A percentile compares a stretch with the other conserved stretches of the same genome.
These are phyloP conservation scores for Phortica okadai DNA, from an alignment of 2,888 invertebrate species.

Conservation along the genomic window DNA sequence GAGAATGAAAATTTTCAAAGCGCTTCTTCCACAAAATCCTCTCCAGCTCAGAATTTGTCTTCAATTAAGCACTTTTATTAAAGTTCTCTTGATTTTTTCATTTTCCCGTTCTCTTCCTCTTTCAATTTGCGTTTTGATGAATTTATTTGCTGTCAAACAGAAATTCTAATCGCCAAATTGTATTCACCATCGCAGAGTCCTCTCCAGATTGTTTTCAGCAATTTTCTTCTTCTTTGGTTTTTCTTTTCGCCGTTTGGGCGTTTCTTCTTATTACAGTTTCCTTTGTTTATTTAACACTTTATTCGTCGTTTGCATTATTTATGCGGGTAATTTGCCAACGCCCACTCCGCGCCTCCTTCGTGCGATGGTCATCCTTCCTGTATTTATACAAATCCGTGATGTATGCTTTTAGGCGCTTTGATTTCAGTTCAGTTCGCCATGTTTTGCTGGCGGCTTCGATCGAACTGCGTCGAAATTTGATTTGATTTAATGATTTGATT, in stretches of 20 bases:
- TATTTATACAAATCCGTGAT: background rate
- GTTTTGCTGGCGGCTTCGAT: background rate
- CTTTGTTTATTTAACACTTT: conserved; percentile 24
- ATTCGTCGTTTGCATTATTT: conserved; percentile 11
- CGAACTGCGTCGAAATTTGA: conserved; percentile 6
- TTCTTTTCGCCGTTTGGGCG: background rate
- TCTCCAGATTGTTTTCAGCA: background rate
- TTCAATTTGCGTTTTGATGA: too few relatives aligned
- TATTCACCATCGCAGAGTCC: too few relatives aligned
- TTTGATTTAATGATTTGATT: conserved; percentile 26
- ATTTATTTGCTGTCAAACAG: too few relatives aligned
- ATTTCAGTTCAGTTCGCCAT: background rate
- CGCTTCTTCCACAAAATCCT: too few relatives aligned
- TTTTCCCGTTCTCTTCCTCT: too few relatives aligned
- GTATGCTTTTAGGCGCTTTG: background rate
- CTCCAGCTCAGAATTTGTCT: too few relatives aligned
- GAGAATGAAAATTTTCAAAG: too few relatives aligned
- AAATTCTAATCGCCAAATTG: too few relatives aligned
- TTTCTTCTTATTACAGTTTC: background rate
- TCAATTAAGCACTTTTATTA: too few relatives aligned
- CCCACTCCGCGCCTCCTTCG: background rate
- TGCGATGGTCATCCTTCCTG: background rate
- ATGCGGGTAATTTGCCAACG: conserved; percentile 1
- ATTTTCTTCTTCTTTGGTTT: background rate
- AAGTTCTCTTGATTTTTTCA: too few relatives aligned